phyloP scores from a whole-genome alignment of 2,113 vertebrate genomes.

The Mormyrus iriodes region DNA sequence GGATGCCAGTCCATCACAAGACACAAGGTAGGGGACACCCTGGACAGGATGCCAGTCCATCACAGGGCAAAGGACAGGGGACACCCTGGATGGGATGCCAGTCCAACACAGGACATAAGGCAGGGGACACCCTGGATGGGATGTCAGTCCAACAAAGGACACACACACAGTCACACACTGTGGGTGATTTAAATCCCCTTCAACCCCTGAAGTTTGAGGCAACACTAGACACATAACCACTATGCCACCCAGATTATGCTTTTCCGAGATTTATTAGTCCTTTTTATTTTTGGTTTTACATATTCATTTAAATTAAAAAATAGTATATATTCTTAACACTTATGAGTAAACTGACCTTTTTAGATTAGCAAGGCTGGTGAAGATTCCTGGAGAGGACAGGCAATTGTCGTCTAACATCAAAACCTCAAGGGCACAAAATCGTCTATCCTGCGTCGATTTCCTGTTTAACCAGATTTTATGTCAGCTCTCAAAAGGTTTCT shows the following conservation, averaged over 20 bases:
- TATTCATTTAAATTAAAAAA: neutral
- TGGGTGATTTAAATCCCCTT: neutral
- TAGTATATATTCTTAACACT: neutral
- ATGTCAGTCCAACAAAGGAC: no score
- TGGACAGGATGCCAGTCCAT: neutral
- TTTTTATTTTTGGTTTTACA: neutral
- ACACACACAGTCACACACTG: neutral
- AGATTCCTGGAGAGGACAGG: slow-evolving; percentile 60
- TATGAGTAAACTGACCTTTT: slow-evolving; percentile 52
- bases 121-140: no score
- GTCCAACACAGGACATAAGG: neutral
- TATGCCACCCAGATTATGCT: neutral
- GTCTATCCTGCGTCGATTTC: slow-evolving; percentile 17
- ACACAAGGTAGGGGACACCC: neutral
- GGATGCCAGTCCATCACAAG: neutral
- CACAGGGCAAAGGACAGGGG: neutral
- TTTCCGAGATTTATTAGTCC: neutral
- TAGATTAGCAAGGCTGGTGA: slow-evolving; percentile 64
- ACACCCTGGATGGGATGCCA: neutral
- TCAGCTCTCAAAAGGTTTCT: neutral
- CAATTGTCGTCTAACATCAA: slow-evolving; percentile 72
- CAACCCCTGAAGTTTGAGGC: neutral
- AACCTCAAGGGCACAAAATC: slow-evolving; percentile 67
- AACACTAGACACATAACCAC: neutral
- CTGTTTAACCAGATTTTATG: slow-evolving; percentile 27